These are phyloP conservation scores for Ridgeia piscesae DNA, from an alignment of 1,140 invertebrate genomes.

Conservation along the genomic window DNA sequence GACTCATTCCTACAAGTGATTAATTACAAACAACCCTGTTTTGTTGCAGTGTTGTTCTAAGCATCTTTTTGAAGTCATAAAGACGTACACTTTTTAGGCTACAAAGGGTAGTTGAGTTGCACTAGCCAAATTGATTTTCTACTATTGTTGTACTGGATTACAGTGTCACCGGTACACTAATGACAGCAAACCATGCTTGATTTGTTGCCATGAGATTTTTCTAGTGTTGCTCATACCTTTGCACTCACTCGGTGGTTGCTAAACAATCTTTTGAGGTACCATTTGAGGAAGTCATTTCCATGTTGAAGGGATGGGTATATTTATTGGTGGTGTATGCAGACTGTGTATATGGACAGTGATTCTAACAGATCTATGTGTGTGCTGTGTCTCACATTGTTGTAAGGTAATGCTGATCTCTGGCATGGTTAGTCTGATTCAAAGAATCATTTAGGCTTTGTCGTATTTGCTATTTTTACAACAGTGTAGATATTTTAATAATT, in stretches of 20 bases:
- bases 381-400: background rate
- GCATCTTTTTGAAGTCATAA: background rate
- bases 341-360: background rate
- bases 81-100: background rate
- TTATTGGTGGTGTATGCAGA: background rate
- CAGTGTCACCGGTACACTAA: background rate
- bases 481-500: constrained; percentile 7
- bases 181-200: background rate
- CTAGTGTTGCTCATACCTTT: background rate
- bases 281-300: background rate
- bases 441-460: constrained; percentile 1
- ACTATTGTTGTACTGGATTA: background rate
- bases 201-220: no score
- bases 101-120: background rate
- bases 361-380: background rate
- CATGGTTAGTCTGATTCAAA: constrained; percentile 5
- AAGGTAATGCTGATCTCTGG: background rate
- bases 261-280: background rate
- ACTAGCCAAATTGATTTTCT: background rate
- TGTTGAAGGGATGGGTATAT: background rate
- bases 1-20: background rate
- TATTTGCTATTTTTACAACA: constrained; percentile 6
- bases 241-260: background rate
- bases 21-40: background rate
- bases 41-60: background rate